Percentiles rank a stretch among this genome's conserved stretches.
These are phyloP conservation scores for Apteryx owenii DNA, from an alignment of 2,113 vertebrate species.

Conservation along the genomic window DNA sequence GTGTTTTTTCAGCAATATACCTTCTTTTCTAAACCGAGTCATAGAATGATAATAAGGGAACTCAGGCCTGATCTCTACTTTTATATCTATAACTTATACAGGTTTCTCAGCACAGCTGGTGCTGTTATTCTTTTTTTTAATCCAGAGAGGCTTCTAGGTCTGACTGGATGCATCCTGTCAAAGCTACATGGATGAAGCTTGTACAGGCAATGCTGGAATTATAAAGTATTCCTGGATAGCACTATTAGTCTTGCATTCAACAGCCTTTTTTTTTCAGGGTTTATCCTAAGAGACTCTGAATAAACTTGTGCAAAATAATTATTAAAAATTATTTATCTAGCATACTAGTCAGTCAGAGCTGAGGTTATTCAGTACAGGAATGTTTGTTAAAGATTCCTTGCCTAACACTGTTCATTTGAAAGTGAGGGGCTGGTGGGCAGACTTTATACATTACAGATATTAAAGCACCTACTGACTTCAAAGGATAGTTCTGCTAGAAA, in stretches of 20 bases:
- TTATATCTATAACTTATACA: not conserved
- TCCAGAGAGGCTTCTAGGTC: not conserved
- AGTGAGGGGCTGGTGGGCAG: not conserved
- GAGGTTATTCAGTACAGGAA: not conserved
- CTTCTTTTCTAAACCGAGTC: not conserved
- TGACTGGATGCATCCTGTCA: not conserved
- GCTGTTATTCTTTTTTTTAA: not conserved
- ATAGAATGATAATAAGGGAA: not conserved
- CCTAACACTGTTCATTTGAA: not conserved
- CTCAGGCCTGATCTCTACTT: not conserved
- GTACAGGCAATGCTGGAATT: not conserved
- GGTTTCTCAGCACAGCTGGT: not conserved
- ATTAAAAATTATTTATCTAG: conserved; percentile 23
- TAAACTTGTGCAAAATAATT: conserved; percentile 29
- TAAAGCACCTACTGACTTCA: conserved; percentile 27
- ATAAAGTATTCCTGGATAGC: not conserved
- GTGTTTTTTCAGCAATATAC: not conserved
- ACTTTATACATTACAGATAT: not conserved
- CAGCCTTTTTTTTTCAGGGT: not conserved
- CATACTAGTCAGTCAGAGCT: not conserved
- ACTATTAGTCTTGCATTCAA: conserved; percentile 20
- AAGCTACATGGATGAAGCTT: not conserved
- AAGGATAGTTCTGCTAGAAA: conserved; percentile 38
- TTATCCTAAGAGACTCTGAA: conserved; percentile 45
- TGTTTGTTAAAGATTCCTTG: conserved; percentile 2